Base-by-base conservation (phyloP, 1,140 invertebrate species). In the Drosophila ercepeae region DNA sequence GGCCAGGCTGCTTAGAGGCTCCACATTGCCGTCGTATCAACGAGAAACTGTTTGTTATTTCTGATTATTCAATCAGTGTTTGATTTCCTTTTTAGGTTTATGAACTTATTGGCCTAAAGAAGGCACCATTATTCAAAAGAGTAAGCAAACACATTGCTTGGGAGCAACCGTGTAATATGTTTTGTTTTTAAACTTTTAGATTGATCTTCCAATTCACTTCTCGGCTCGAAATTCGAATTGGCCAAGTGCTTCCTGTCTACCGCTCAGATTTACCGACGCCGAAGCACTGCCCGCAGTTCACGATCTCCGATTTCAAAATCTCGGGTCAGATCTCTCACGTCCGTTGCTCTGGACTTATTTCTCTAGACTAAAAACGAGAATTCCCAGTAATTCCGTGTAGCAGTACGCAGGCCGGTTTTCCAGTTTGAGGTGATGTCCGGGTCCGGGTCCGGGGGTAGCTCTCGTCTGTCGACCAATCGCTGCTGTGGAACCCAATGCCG, bases 291-390 rank as follows among this genome's bases (percentile, higher is more conserved):
- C 45, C 53, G 57, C 55, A 46, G 60, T 45, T 34, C 60, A 57
- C 67, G 54, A 48, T 59, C 34, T 41, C 14, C 46, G 57, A 14
- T 14, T 42, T 4, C 32, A 42, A 67, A 21, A 25, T 50, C 48
- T 76, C 55, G 50, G 44, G 41, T 61, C 64, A 50, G 45, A 68
- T 68, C 59, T 21, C 25, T 48, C 77, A 88, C 82, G 82, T 88
- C 82, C 83, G 82, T 29, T 89, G 78, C 65, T 86, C 63, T 72
- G 77, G 77, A 74, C 57, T 78, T 79, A 78, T 78, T 79, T 52
- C 74, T 89, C 78, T 88, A 89, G 82, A 89, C 83, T 88, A 88
- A 84, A 84, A 65, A 68, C 74, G 79, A 82, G 82, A 83, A 67
- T 79, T 72, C 52, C 68, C 46, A 63, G 63, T 67, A 64, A 71